Evolutionary conservation across 2,113 vertebrate species (phyloP), one percentile per base, ranked within the genome.

Genomic region (Pterocles burchelli): DNA sequence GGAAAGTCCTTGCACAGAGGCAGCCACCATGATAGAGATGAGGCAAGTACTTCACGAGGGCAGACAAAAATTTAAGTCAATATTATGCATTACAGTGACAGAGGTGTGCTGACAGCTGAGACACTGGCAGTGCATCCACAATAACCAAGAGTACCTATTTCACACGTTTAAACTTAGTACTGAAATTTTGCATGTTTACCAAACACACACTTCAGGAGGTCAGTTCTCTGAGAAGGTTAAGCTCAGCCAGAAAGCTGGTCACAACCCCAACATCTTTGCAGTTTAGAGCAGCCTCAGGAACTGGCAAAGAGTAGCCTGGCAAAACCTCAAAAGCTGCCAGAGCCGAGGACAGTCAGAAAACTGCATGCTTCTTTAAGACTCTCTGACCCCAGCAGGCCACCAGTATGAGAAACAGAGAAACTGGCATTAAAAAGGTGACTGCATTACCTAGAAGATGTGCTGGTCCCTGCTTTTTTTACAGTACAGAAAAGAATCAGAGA

Each of bases 241-340:
- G n/a, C 58, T 91, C 82, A 94, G 51, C 13, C 67, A 94, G 38
- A 59, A 86, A 79, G 31, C 59, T 38, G 25, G 51, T 89, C 72
- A 54, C 26, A 83, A 84, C 22, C 10, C 38, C 16, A 87, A 51
- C 43, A 93, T 36, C 85, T 85, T 15, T 48, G 79, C 70, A 58
- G 57, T 83, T 91, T 19, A 65, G 36, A 83, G n/a, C n/a, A 24
- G 22, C 51, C 34, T 57, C 67, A 61, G 29, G 17, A 84, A 49
- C 62, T 92, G 76, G 51, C 65, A 94, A 89, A 94, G 31, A 83
- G 57, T 80, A 70, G 38, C 34, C 34, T 93, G 74, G 94, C 88
- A 79, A 63, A 90, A 95, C 29, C 43, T 85, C 78, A 85, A 88
- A 89, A 76, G 49, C 82, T 90, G 31, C n/a, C 57, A 62, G 36